Base-by-base conservation (phyloP, 1,140 invertebrate genomes). In the Ctenoplectra terminalis region DNA sequence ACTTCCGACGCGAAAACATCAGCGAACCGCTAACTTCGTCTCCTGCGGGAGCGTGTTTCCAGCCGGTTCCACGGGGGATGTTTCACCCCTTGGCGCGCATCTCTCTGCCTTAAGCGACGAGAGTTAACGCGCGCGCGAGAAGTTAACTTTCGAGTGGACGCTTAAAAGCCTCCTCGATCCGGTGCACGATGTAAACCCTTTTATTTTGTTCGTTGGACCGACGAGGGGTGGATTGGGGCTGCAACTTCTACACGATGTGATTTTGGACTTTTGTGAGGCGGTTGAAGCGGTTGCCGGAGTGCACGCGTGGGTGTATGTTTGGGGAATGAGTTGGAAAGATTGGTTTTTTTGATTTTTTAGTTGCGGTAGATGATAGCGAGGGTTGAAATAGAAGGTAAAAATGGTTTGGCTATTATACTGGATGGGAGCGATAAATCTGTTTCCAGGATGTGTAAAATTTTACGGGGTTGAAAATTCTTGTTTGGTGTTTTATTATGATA, bases 1-100 rank as follows among this genome's bases (percentile, higher is more conserved):
- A 88, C 84, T 90, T 74, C 83, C 84, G 61, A 76, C 81, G 63
- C 78, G 81, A 79, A 78, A 76, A 81, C 81, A 85, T 86, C 78
- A 84, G 31, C 61, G 69, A 54, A 48, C 67, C 23, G 66, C 60
- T 46, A 37, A 66, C 78, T 84, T 69, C 63, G 48, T 40, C 46
- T 29, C 50, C 71, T 29, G 58, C 2, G 29, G 61, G 61, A n/a
- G 17, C 52, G 48, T 23, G n/a, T n/a, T 17, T 15, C 29, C 26
- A 34, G 37, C 20, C 23, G 26, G n/a, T 37, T 52, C 8, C 64
- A 54, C 31, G 9, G 52, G n/a, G n/a, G 26, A 34, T 31, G 29
- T 23, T 69, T 71, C 71, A 17, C 58, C 26, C 76, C 15, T n/a
- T 4, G 9, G 6, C 17, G 23, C 15, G 29, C n/a, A n/a, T 75